A percentile compares a stretch with the other conserved stretches of the same genome.
Evolutionary conservation across 2,113 vertebrate genomes (phyloP).

Genomic region (Pionites leucogaster): DNA sequence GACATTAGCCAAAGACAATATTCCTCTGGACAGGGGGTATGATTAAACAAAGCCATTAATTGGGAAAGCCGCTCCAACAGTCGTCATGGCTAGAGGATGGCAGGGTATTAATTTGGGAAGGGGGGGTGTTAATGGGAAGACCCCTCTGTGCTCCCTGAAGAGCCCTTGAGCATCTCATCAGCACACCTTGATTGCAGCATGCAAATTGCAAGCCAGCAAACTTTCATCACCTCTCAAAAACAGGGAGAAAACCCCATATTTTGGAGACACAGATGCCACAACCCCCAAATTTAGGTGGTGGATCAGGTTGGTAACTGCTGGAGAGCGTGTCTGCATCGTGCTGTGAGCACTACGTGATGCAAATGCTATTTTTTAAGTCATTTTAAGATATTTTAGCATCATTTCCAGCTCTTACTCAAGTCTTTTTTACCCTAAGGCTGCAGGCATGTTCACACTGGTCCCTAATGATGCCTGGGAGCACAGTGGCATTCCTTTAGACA

Average conservation of each 20-base stretch:
- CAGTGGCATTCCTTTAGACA: background rate
- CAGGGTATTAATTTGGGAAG: background rate
- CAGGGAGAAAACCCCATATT: fast-evolving
- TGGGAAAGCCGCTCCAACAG: conserved; percentile 73
- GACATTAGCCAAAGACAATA: conserved; percentile 98
- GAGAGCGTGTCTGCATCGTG: fast-evolving
- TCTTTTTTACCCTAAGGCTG: background rate
- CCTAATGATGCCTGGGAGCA: background rate
- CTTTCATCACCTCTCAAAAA: conserved; percentile 60
- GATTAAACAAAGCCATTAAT: conserved; percentile 85
- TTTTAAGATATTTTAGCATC: background rate
- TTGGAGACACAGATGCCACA: fast-evolving
- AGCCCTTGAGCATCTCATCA: conserved; percentile 71
- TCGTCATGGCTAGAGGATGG: background rate
- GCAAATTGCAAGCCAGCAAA: conserved; percentile 73
- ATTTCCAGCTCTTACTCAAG: background rate
- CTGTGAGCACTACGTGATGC: fast-evolving
- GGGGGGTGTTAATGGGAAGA: background rate
- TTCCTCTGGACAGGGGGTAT: conserved; percentile 87
- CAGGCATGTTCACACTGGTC: background rate
- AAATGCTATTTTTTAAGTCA: fast-evolving
- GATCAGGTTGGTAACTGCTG: fast-evolving
- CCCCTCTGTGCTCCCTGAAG: background rate
- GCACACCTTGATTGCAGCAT: conserved; percentile 77
- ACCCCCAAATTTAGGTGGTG: background rate